Percentiles rank a stretch among this genome's conserved stretches.
Conservation (phyloP, 1,140 invertebrate genomes). For the Diorhabda carinulata region DNA sequence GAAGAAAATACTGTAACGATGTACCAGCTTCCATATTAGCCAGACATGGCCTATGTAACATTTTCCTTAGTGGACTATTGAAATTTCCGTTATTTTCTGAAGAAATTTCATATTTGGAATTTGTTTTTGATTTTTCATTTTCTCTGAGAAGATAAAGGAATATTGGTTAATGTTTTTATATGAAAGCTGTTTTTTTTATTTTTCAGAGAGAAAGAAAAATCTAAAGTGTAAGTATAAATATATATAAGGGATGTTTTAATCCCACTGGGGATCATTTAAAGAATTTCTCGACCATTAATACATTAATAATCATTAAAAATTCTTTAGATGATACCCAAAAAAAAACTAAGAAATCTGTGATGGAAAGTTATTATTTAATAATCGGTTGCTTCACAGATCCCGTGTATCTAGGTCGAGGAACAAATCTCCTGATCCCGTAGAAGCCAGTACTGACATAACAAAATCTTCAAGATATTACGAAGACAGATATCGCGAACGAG, state of each 20-base stretch:
- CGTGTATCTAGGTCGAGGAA: slow-evolving; percentile 51
- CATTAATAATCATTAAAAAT: too few species aligned
- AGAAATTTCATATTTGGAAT: neutral
- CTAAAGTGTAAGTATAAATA: neutral
- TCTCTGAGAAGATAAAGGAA: neutral
- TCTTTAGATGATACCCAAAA: too few species aligned
- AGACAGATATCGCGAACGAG: slow-evolving; percentile 71
- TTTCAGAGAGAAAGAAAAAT: slow-evolving; percentile 7
- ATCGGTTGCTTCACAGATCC: slow-evolving; percentile 30
- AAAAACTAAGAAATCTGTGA: too few species aligned
- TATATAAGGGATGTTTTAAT: too few species aligned
- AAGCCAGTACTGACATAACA: slow-evolving; percentile 53
- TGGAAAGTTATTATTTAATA: too few species aligned
- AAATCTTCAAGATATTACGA: slow-evolving; percentile 71
- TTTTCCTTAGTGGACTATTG: too few species aligned
- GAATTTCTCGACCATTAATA: too few species aligned
- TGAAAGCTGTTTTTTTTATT: slow-evolving; percentile 10
- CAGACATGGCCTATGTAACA: too few species aligned
- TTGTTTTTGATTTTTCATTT: neutral
- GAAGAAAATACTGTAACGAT: too few species aligned
- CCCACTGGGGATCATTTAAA: too few species aligned
- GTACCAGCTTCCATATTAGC: too few species aligned
- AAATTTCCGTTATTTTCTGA: too few species aligned
- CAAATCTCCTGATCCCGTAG: slow-evolving; percentile 57
- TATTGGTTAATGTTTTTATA: neutral